Evolutionary conservation across 2,888 invertebrate species (phyloP), one percentile per base, ranked within the genome.

Genomic region (Acleris cristana): DNA sequence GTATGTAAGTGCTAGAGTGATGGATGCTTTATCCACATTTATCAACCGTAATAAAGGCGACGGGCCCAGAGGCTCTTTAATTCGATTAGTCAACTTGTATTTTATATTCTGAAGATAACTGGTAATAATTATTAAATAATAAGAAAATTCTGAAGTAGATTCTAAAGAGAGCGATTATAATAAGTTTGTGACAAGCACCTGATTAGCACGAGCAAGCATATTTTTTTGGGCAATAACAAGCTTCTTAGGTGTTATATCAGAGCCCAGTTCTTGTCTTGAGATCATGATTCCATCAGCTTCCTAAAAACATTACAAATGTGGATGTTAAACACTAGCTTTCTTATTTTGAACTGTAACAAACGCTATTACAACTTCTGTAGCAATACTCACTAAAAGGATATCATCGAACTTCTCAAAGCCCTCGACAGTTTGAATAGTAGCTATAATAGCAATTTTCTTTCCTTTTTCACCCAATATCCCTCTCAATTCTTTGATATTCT

Each of bases 271-370:
- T 73, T 90, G 89, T 74, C 96, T 91, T 19, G 96, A 95, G 55
- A 96, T 94, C 92, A 96, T 94, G 19, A 96, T 87, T 48, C 95
- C 96, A 82, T 96, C 94, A 0, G 94, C 83, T 18, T 85, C 93
- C 80, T 93, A 18, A 49, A 45, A 65, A 2, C 8, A 19, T 21
- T 34, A 34, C 8, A 40, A 48, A 48, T 48, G 7, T 48, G 6
- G 52, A 3, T 40, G 4, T 40, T 40, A 40, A 40, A 40, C 3
- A 14, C 4, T 14, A 14, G 40, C 3, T 34, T 14, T 40, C 14
- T 4, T 40, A 14, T 21, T 53, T 8, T 1, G 16, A 30, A 30
- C 6, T 48, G 16, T 44, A 23, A 5, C n/a, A 30, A 26, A 30
- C 30, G 14, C 10, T 2, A 30, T 26, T 16, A 7, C 16, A 26